Evolutionary conservation across 2,797 vertebrate species (phyloP).

Genomic region (Acipenser transmontanus): DNA sequence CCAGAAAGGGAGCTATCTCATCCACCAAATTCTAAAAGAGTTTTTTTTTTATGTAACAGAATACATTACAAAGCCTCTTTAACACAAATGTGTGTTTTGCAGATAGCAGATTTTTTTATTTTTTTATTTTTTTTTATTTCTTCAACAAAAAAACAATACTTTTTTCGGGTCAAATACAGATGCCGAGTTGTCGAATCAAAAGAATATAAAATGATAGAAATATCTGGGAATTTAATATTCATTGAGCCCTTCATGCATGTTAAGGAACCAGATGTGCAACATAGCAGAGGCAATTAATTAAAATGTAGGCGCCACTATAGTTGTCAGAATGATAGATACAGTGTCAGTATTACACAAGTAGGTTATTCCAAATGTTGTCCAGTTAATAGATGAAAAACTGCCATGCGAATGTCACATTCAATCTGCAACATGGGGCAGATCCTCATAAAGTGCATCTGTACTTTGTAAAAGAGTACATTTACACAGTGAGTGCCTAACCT

Average conservation of each 20-base stretch:
- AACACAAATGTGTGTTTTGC: too few relatives aligned
- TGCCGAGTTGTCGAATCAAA: too few relatives aligned
- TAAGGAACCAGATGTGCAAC: slow-evolving; percentile 4
- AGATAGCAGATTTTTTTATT: too few relatives aligned
- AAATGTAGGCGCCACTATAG: background rate
- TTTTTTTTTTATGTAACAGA: too few relatives aligned
- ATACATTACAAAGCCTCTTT: too few relatives aligned
- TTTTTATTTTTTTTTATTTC: too few relatives aligned
- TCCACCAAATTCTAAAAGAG: too few relatives aligned
- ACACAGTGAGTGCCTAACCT: background rate
- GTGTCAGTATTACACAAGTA: slow-evolving; percentile 5
- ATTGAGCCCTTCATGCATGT: background rate
- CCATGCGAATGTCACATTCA: slow-evolving; percentile 1
- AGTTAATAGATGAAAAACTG: slow-evolving; percentile 1
- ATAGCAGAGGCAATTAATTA: slow-evolving; percentile 4
- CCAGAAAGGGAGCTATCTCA: too few relatives aligned
- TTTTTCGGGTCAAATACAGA: too few relatives aligned
- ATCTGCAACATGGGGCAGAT: background rate
- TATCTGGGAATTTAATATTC: background rate
- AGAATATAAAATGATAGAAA: too few relatives aligned
- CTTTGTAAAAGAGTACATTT: background rate
- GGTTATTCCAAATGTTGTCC: background rate
- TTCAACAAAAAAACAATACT: too few relatives aligned
- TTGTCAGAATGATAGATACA: background rate
- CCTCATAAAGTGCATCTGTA: background rate